A percentile compares a stretch with the other conserved stretches of the same genome.
These are phyloP conservation scores for Drosophila lacteicornis DNA, from an alignment of 1,140 invertebrate genomes.

Conservation along the genomic window DNA sequence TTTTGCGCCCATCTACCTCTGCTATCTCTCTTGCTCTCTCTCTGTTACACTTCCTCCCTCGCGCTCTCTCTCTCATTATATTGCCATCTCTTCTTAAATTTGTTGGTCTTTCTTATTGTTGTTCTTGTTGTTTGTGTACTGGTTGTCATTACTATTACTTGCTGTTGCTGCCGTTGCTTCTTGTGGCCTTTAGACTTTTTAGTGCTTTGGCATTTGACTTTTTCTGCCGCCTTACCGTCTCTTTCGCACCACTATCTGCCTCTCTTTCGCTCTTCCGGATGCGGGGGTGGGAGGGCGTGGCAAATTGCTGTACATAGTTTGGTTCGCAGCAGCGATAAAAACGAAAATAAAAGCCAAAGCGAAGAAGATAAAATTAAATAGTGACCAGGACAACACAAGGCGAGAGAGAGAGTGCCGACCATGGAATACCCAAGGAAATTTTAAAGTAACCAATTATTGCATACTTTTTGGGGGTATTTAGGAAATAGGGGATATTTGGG, in stretches of 20 bases:
- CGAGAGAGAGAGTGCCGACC: neutral
- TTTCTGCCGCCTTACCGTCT: slow-evolving; percentile 20
- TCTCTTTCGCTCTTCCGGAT: neutral
- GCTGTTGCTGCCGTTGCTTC: slow-evolving; percentile 34
- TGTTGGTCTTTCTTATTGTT: slow-evolving; percentile 18
- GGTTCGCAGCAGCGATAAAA: slow-evolving; percentile 60
- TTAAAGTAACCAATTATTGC: neutral
- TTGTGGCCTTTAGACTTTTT: slow-evolving; percentile 78
- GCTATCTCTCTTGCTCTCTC: neutral
- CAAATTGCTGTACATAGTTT: slow-evolving; percentile 74
- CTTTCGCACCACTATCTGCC: slow-evolving; percentile 14
- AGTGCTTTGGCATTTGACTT: slow-evolving; percentile 75
- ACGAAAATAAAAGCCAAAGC: slow-evolving; percentile 70
- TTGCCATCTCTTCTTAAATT: neutral
- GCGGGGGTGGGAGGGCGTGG: slow-evolving; percentile 7
- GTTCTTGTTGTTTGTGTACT: slow-evolving; percentile 24
- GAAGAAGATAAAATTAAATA: slow-evolving; percentile 78
- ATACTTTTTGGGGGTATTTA: neutral
- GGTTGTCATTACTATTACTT: slow-evolving; percentile 71
- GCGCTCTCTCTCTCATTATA: neutral
- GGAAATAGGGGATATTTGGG: neutral
- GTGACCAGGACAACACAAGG: slow-evolving; percentile 55
- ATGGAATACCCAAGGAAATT: neutral
- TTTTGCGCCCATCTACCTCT: slow-evolving; percentile 64
- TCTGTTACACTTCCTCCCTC: neutral